Base-by-base conservation (phyloP, 2,888 invertebrate genomes). In the Gibbula magus region DNA sequence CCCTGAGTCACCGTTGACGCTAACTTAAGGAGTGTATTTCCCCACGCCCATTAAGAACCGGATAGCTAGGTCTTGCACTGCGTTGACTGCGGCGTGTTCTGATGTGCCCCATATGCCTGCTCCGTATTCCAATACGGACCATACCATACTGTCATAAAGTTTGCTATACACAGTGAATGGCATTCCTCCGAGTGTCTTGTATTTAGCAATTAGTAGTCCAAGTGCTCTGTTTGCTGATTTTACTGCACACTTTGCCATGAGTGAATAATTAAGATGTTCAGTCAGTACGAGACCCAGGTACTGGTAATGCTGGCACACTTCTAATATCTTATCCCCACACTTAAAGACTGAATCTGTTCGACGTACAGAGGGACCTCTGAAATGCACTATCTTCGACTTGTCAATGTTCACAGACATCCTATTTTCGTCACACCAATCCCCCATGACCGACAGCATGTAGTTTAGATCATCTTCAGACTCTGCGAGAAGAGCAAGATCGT, bases 261-360 rank as follows among this genome's bases (percentile, higher is more conserved):
- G 16, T 29, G n/a, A 75, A 61, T 53, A 79, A 32, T 79, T 67
- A 18, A 76, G 52, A 75, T 76, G 76, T 79, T 79, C 75, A 13
- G 39, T 20, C 7, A 79, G 4, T n/a, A 75, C 1, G n/a, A 79
- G 25, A 35, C 79, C 75, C 7, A 76, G 32, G 16, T 76, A 75
- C 22, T 61, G 61, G 8, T 61, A 61, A 1, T 16, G 29, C 10
- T 61, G 25, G 0, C 13, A 25, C 20, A 61, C 61, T 22, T 61
- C 61, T 3, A 61, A 10, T 2, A 4, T 61, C 2, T 25, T 22
- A 8, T 61, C 61, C 13, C n/a, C 18, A n/a, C 61, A 61, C 3
- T 0, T 22, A 22, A 61, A 61, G 0, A 20, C 22, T 13, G 29
- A 20, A 22, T 25, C 22, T 22, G 22, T 16, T 3, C 22, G 10